A percentile compares a stretch with the other conserved stretches of the same genome.
These are phyloP conservation scores for Choloepus didactylus DNA, from an alignment of 2,797 vertebrate genomes.

Conservation along the genomic window DNA sequence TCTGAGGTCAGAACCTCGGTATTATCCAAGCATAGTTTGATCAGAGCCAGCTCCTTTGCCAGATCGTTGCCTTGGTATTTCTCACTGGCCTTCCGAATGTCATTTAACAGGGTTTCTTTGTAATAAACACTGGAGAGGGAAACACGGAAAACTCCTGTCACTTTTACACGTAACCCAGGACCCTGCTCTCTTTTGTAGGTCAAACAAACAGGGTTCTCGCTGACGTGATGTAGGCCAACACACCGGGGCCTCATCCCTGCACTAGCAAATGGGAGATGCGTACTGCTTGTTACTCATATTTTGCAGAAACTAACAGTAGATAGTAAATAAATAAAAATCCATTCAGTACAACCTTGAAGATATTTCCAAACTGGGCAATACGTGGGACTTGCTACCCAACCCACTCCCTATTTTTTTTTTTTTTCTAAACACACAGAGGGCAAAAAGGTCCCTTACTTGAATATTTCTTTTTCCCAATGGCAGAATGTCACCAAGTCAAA, in stretches of 20 bases:
- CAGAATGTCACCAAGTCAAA: conserved; percentile 23
- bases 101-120: conserved; percentile 95
- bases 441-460: background rate
- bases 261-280: background rate
- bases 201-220: background rate
- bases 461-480: background rate
- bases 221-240: background rate
- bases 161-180: background rate
- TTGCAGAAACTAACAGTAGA: background rate
- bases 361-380: background rate
- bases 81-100: conserved; percentile 96
- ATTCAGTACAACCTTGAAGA: conserved; percentile 28
- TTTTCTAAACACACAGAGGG: background rate
- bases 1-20: conserved; percentile 96
- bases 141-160: conserved; percentile 9
- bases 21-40: conserved; percentile 97
- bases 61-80: conserved; percentile 97
- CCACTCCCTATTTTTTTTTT: background rate
- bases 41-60: conserved; percentile 94
- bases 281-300: background rate
- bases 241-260: background rate
- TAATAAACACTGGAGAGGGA: conserved; percentile 91
- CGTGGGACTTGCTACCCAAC: background rate
- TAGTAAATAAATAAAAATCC: background rate
- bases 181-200: background rate